Base-by-base conservation (phyloP, 2,888 invertebrate genomes). In the Tetrapedia diversipes region DNA sequence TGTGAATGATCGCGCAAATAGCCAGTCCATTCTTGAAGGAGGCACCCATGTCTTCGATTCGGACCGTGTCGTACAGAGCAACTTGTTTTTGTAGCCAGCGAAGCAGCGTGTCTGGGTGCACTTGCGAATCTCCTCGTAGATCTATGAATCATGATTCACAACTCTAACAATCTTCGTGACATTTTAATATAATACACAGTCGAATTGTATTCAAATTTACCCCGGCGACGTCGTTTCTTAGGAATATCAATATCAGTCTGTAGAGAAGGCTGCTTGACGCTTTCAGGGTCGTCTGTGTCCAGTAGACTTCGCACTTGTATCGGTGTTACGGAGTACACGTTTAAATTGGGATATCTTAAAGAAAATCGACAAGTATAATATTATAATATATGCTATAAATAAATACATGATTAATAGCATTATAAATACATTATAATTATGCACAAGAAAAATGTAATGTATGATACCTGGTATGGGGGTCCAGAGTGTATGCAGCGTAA, bases 401-500 rank as follows among this genome's bases (percentile, higher is more conserved):
- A 8, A 10, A 14, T 16, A 22, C 4, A 49, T 16, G 11, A 2
- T 0, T 7, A 27, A 16, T 14, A 6, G 14, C 14, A 22, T 1
- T 24, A 2, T 4, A 24, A 14, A n/a, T n/a, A n/a, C n/a, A n/a
- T n/a, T n/a, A n/a, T n/a, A n/a, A 24, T 3, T 16, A 14, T 1
- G 2, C 16, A 16, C 2, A 14, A 24, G 4, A n/a, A 49, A 4
- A n/a, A 11, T 7, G 2, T 11, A n/a, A 10, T 6, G 6, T n/a
- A n/a, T 45, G 34, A 10, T 85, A 91, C 88, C 98, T 94, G 4
- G 97, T 96, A 64, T 95, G 94, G 4, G 97, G 97, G 92, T 98
- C 97, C 4, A 98, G 92, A 0, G 97, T 97, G 91, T 98, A 98
- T 14, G 95, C 94, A 68, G 95, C 95, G 88, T 96, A 96, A 92